Evolutionary conservation across 2,797 vertebrate species (phyloP).

Genomic region (Sebastes steindachneri): DNA sequence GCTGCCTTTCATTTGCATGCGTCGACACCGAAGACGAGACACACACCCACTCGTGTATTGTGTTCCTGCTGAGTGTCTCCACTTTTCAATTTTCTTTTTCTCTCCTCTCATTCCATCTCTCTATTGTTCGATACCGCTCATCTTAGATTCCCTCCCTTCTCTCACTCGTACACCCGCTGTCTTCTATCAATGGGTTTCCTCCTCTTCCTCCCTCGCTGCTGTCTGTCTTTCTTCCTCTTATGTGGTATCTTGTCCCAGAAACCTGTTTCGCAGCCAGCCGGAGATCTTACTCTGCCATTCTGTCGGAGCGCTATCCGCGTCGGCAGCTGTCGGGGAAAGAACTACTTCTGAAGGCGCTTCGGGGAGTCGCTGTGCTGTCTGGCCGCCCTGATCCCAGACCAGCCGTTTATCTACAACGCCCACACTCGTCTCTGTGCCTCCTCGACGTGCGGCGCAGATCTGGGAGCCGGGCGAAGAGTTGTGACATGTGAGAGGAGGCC

Average conservation of each 20-base stretch:
- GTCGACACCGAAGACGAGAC: constrained; percentile 21
- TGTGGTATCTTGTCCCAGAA: constrained; percentile 62
- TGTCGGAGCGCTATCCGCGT: constrained; percentile 58
- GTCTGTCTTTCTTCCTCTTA: constrained; percentile 40
- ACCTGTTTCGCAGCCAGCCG: constrained; percentile 42
- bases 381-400: constrained; percentile 59
- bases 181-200: constrained; percentile 13
- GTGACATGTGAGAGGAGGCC: not conserved
- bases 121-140: constrained; percentile 22
- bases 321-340: constrained; percentile 59
- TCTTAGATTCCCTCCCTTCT: constrained; percentile 15
- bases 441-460: constrained; percentile 19
- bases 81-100: constrained; percentile 34
- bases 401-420: constrained; percentile 63
- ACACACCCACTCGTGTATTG: not conserved
- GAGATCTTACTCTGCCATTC: constrained; percentile 47
- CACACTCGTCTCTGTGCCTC: constrained; percentile 39
- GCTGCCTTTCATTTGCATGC: constrained; percentile 73
- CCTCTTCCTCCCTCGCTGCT: not conserved
- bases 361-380: constrained; percentile 41
- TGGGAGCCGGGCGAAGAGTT: constrained; percentile 25
- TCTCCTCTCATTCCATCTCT: constrained; percentile 28
- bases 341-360: constrained; percentile 52
- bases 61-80: constrained; percentile 45
- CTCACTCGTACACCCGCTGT: constrained; percentile 16